Evolutionary conservation across 2,888 invertebrate species (phyloP), one percentile per base, ranked within the genome.

Genomic region (Cylindroiulus punctatus): DNA sequence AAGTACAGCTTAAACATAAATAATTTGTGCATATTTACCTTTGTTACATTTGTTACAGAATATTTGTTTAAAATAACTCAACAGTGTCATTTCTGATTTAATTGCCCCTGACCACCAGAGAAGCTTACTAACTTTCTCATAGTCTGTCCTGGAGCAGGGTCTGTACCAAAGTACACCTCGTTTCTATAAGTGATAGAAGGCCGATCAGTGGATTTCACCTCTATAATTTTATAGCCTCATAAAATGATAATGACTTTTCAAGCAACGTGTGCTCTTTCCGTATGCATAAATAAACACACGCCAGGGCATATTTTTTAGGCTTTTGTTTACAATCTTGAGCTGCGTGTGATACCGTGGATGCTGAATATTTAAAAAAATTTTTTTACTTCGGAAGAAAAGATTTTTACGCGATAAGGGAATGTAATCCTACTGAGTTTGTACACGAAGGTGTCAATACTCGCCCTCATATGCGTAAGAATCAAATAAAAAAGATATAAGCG

Each of bases 331-430:
- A 76, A 30, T 76, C 76, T 30, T 26, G 76, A 76, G 14, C 26
- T 76, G 76, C 76, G 10, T 76, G 76, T 76, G 12, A 14, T 30
- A 26, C 30, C 10, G 30, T 12, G 30, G 8, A 7, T 14, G 12
- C 26, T 76, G 30, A 76, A 76, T 76, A 76, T 76, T 76, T 30
- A 2, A 76, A n/a, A 57, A 7, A 5, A 2, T 76, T 76, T 76
- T 76, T 76, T 76, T 14, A 26, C 76, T 76, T 76, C 76, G 30
- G 17, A 30, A 30, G 76, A 65, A 76, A 76, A 30, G 76, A 76
- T 30, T 76, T 76, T 76, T 76, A 76, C 76, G 76, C 30, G 76
- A 76, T 76, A 76, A 76, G 30, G 76, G 76, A 76, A 26, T 65
- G 10, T 8, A 26, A 30, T 76, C 76, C 26, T 76, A 76, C 14